Evolutionary conservation across 2,888 invertebrate genomes (phyloP).

Genomic region (Petrophora chlorosata): DNA sequence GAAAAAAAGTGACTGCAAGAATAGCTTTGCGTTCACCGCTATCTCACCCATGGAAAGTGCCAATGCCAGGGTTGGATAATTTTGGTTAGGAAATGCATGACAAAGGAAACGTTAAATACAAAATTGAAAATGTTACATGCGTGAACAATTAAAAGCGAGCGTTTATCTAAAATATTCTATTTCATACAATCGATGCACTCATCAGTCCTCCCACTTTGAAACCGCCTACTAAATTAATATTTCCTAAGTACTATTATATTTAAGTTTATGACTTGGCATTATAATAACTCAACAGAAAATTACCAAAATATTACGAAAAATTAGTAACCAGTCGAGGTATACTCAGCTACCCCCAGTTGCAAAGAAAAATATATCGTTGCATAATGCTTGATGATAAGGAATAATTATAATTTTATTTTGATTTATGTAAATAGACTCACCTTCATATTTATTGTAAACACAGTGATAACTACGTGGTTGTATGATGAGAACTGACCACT

Average conservation of each 20-base stretch:
- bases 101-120: no score
- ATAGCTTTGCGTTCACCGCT: no score
- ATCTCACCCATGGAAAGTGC: no score
- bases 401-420: not conserved
- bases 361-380: not conserved
- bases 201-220: not conserved
- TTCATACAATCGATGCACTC: not conserved
- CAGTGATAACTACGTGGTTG: conserved; percentile 1
- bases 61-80: no score
- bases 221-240: conserved; percentile 5
- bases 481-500: conserved; percentile 12
- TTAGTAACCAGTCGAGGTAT: no score
- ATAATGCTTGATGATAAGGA: not conserved
- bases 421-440: conserved; percentile 22
- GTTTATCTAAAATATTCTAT: conserved; percentile 5
- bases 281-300: no score
- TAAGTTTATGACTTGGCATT: not conserved
- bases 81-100: no score
- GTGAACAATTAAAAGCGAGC: no score
- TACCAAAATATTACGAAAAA: no score
- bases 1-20: no score
- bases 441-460: conserved; percentile 28
- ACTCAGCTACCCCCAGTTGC: conserved; percentile 2
- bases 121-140: no score
- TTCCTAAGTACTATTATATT: not conserved